phyloP scores from a whole-genome alignment of 2,113 vertebrate species.

The Oryzias curvinotus region DNA sequence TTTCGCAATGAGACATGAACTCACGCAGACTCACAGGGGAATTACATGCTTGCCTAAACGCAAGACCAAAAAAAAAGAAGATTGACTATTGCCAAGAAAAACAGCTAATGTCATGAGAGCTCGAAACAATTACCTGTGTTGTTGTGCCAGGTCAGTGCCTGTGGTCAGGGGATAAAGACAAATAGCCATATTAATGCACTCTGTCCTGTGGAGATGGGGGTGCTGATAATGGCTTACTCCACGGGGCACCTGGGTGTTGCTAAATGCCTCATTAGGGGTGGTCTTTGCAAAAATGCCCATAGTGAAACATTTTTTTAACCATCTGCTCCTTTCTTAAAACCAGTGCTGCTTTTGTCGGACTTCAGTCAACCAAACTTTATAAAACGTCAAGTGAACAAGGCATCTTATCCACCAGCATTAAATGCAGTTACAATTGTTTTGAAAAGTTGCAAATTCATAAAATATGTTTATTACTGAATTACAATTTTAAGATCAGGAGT shows the following conservation, averaged over 20 bases:
- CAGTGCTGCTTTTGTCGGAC: constrained; percentile 13
- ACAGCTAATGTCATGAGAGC: constrained; percentile 61
- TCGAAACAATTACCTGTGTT: constrained; percentile 72
- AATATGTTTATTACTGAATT: no score
- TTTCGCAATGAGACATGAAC: constrained; percentile 42
- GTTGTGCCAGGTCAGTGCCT: constrained; percentile 65
- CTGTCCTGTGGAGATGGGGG: constrained; percentile 64
- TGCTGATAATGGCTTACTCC: constrained; percentile 58
- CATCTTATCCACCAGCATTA: background rate
- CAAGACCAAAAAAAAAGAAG: constrained; percentile 46
- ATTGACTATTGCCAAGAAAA: constrained; percentile 71
- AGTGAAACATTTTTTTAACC: constrained; percentile 40
- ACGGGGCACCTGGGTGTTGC: constrained; percentile 62
- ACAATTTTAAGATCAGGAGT: no score
- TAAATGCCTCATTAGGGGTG: constrained; percentile 70
- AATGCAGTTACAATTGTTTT: no score
- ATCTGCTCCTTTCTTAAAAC: constrained; percentile 48
- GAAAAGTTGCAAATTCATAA: no score
- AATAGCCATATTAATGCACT: constrained; percentile 66
- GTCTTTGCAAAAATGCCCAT: constrained; percentile 55
- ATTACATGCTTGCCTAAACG: constrained; percentile 50
- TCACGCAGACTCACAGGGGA: constrained; percentile 51
- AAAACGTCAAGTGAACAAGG: no score
- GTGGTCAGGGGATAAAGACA: constrained; percentile 67
- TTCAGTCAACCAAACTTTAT: background rate